Evolutionary conservation across 2,113 vertebrate genomes (phyloP).

Genomic region (Tyrannus savana): DNA sequence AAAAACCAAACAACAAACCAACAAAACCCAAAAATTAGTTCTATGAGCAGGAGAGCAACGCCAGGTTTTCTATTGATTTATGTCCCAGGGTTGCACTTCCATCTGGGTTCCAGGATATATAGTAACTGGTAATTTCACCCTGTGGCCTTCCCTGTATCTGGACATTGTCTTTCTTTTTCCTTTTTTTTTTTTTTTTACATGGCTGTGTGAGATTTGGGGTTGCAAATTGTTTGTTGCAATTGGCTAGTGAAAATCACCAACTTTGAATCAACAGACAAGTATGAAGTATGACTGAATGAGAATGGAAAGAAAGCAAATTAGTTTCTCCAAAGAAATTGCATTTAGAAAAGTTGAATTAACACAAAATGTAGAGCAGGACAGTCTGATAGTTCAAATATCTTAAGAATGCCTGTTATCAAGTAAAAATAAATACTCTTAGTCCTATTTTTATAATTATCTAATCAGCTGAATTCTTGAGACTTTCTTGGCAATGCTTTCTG

Average conservation of each 20-base stretch:
- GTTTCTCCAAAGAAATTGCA: not conserved
- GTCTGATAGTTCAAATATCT: not conserved
- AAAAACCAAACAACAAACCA: not conserved
- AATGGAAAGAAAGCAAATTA: not conserved
- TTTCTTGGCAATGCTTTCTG: slow-evolving; percentile 76
- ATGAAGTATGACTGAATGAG: not conserved
- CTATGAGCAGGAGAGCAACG: not conserved
- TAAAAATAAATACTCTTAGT: not conserved
- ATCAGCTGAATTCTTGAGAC: slow-evolving; percentile 81
- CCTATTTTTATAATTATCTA: slow-evolving; percentile 65
- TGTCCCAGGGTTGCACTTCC: not conserved
- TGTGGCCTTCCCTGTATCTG: not conserved
- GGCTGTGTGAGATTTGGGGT: not conserved
- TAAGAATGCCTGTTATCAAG: not conserved
- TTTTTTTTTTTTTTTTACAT: not conserved
- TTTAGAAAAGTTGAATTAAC: not conserved
- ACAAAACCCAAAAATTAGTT: not conserved
- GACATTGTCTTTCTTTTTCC: not conserved
- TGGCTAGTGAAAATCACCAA: not conserved
- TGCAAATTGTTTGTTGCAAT: not conserved
- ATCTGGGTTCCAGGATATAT: not conserved
- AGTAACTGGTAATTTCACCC: not conserved
- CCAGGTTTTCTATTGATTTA: not conserved
- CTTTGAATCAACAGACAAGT: not conserved
- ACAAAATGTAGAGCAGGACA: not conserved